These are phyloP conservation scores for Calcarius ornatus DNA, from an alignment of 2,113 vertebrate genomes.

Conservation along the genomic window DNA sequence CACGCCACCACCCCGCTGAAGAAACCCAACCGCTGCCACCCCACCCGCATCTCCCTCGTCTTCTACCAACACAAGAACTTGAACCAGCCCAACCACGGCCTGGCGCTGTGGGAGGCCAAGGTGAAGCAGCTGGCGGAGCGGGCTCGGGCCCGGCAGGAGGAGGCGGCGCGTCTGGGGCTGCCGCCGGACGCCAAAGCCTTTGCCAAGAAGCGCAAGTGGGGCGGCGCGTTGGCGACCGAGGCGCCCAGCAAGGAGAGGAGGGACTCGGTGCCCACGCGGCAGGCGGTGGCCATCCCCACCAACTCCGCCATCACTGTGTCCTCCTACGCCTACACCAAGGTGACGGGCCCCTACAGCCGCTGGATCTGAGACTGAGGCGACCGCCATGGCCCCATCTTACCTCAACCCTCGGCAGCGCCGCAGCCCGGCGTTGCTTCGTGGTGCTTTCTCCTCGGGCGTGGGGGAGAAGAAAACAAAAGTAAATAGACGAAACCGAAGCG, in stretches of 20 bases:
- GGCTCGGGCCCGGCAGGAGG: slow-evolving; percentile 86
- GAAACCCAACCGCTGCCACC: slow-evolving; percentile 93
- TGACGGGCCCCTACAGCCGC: slow-evolving; percentile 96
- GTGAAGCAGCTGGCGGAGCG: slow-evolving; percentile 94
- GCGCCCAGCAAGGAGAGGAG: slow-evolving; percentile 77
- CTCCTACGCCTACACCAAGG: slow-evolving; percentile 94
- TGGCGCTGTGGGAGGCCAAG: slow-evolving; percentile 97
- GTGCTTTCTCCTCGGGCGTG: slow-evolving; percentile 76
- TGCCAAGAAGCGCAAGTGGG: slow-evolving; percentile 95
- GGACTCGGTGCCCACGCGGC: slow-evolving; percentile 82
- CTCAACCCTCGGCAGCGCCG: slow-evolving; percentile 73
- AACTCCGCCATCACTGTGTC: slow-evolving; percentile 91
- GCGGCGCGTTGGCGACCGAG: slow-evolving; percentile 62
- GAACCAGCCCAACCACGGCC: slow-evolving; percentile 93
- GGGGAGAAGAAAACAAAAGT: slow-evolving; percentile 63
- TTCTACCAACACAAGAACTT: slow-evolving; percentile 99
- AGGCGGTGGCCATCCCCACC: slow-evolving; percentile 85
- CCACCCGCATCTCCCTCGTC: slow-evolving; percentile 95
- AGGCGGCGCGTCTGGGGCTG: slow-evolving; percentile 88
- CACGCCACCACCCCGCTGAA: slow-evolving; percentile 96
- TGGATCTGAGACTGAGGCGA: slow-evolving; percentile 81
- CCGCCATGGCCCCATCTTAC: slow-evolving; percentile 68
- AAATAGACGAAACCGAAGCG: neutral
- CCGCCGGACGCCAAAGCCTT: slow-evolving; percentile 90
- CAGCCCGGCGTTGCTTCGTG: slow-evolving; percentile 69